Percentiles rank a stretch among this genome's conserved stretches.
These are phyloP conservation scores for Ameiurus melas DNA, from an alignment of 2,113 vertebrate genomes.

Conservation along the genomic window DNA sequence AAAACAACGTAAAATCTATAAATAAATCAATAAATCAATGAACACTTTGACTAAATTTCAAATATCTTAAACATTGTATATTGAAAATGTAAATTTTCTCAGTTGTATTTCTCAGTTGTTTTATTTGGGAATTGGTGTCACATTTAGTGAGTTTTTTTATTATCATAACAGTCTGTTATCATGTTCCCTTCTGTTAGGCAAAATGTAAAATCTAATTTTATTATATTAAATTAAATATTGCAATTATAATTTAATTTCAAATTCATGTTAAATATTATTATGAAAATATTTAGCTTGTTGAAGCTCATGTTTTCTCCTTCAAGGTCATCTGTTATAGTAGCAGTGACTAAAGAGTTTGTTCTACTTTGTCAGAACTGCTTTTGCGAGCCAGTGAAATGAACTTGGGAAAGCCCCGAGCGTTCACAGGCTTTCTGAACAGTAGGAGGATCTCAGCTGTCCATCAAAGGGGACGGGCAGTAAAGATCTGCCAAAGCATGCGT, in stretches of 20 bases:
- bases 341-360: neutral
- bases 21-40: too few species aligned
- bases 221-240: neutral
- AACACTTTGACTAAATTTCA: neutral
- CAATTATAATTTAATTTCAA: too few species aligned
- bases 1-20: neutral
- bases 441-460: constrained; percentile 4
- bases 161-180: neutral
- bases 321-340: neutral
- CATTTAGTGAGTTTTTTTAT: neutral
- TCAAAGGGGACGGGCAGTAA: neutral
- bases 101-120: neutral
- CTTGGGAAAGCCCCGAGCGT: constrained; percentile 10
- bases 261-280: too few species aligned
- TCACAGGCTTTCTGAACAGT: constrained; percentile 35
- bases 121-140: neutral
- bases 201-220: neutral
- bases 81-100: neutral
- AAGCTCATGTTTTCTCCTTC: neutral
- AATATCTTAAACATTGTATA: neutral
- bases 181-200: neutral
- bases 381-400: neutral
- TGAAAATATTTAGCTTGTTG: too few species aligned
- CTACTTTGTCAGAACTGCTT: neutral
- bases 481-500: neutral